Base-by-base conservation (phyloP, 1,140 invertebrate genomes). In the Drosophila sp. region DNA sequence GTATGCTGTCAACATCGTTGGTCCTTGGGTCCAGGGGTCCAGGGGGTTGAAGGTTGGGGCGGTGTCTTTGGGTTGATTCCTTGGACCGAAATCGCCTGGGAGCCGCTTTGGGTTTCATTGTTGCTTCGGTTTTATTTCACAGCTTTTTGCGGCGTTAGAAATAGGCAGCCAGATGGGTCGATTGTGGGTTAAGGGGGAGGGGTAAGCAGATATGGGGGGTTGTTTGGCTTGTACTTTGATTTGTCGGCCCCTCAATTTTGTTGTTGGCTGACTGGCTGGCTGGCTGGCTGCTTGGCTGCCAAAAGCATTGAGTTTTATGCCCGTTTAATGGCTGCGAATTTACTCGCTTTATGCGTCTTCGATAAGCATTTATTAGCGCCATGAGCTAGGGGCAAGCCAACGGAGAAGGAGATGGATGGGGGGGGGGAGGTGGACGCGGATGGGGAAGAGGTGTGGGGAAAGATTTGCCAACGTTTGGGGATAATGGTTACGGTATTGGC, bases 1-100 rank as follows among this genome's bases (percentile, higher is more conserved):
- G 86, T 90, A 90, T 90, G 86, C 86, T 90, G 86, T 90, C 86
- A 90, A 90, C 86, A 86, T 90, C 76, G 85, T 38, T 60, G 72
- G 72, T 75, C 70, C 66, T 54, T 50, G 23, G 44, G 23, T 50
- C 44, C 44, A 50, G 23, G 25, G 23, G 25, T n/a, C 30, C 27
- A 8, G 62, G 6, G 25, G 33, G 10, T 38, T 47, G 60, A 32
- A 38, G 41, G 38, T 23, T 33, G 38, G 54, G 61, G 41, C 44
- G 17, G 17, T 17, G 17, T 30, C 33, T 8, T 72, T 44, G 54
- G 11, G 29, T 38, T 44, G 32, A 79, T 70, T 69, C 76, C 76
- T 50, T 70, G 79, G 80, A 87, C 89, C 76, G 73, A 89, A 89
- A 89, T 89, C 84, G 84, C 84, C 63, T 90, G 84, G 85, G 80